Base-by-base conservation (phyloP, 2,888 invertebrate genomes). In the Pollenia labialis region DNA sequence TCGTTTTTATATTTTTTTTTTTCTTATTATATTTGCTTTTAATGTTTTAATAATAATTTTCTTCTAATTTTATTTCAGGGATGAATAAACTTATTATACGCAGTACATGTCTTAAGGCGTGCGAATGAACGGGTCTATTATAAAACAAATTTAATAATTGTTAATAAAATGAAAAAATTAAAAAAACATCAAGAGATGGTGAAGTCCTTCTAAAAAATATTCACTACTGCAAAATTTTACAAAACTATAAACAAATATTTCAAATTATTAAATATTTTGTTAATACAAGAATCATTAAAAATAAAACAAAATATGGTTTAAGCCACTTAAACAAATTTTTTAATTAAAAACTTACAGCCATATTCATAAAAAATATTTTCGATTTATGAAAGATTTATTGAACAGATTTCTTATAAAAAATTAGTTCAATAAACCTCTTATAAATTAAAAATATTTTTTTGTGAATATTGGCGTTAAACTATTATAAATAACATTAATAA, bases 61-160 rank as follows among this genome's bases (percentile, higher is more conserved):
- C 23, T 72, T 60, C 62, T 11, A 12, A 56, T 72, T 75, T 85
- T 64, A 68, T 88, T 88, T 3, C 88, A 88, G 88, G 14, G 84
- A 87, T 64, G 85, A 87, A 60, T 87, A 75, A 85, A 32, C 44
- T 58, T 52, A 50, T 66, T 12, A 52, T 68, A 54, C n/a, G 66
- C 52, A 60, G 46, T 58, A 52, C 11, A 18, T 16, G 16, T 60
- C 23, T 48, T 12, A 14, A 4, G 32, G 11, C 12, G 40, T 50
- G 18, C 18, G 48, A 32, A 44, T 40, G 44, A 62, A 83, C 32
- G 71, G 52, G 23, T 86, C 40, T 62, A 50, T 64, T 62, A 56
- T 48, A 48, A n/a, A 46, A 66, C 1, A 16, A 42, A 32, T 52
- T 7, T 42, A 50, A 52, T 10, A 62, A 56, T 14, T 68, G 14